phyloP scores from a whole-genome alignment of 2,797 vertebrate genomes.

The Babyrousa celebensis region DNA sequence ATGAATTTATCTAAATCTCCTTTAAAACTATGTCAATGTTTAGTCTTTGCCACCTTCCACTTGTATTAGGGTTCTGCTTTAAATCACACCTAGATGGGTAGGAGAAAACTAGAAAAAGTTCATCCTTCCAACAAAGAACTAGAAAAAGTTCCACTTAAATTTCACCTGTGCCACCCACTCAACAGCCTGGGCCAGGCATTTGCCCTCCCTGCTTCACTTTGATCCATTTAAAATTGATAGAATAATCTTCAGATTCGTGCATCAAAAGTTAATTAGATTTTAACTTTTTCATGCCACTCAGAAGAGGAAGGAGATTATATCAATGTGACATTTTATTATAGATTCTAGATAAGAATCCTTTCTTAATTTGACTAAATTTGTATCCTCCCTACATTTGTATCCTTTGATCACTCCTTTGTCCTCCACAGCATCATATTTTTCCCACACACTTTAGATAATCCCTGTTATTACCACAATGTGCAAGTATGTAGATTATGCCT shows the following conservation, averaged over 20 bases:
- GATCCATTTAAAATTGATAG: conserved; percentile 69
- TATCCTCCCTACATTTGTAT: conserved; percentile 17
- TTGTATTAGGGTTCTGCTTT: background rate
- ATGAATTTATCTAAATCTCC: conserved; percentile 39
- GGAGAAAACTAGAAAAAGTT: background rate
- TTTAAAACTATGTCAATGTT: background rate
- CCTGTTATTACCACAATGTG: background rate
- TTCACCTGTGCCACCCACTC: background rate
- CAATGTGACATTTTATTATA: conserved; percentile 76
- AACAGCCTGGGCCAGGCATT: background rate
- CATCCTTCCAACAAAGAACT: background rate
- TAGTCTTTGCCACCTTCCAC: conserved; percentile 12
- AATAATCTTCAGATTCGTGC: conserved; percentile 73
- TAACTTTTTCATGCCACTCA: conserved; percentile 74
- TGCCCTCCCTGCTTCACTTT: conserved; percentile 56
- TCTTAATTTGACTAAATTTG: conserved; percentile 68
- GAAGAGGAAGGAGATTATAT: conserved; percentile 71
- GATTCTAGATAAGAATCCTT: conserved; percentile 71
- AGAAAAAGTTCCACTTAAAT: background rate
- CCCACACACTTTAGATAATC: background rate
- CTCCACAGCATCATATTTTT: background rate
- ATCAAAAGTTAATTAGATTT: conserved; percentile 84
- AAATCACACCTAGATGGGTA: conserved; percentile 6
- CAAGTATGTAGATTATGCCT: background rate
- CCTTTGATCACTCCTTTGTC: conserved; percentile 14